Evolutionary conservation across 2,888 invertebrate species (phyloP).

Genomic region (Ditula angustiorana): DNA sequence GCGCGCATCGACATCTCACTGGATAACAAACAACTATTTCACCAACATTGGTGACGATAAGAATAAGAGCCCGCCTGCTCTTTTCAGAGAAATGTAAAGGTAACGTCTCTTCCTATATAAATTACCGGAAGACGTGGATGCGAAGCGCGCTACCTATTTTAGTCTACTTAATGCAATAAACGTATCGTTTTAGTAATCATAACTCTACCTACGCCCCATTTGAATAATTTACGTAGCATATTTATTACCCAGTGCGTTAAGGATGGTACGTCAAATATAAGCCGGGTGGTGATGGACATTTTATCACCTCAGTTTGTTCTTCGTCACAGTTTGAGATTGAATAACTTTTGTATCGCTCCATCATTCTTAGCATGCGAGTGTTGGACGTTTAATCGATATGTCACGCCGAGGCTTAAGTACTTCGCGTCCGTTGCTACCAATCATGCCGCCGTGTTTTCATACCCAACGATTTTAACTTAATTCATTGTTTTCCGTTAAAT

Average conservation of each 20-base stretch:
- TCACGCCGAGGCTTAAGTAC: constrained; percentile 18
- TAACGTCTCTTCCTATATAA: constrained; percentile 28
- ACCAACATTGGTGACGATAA: constrained; percentile 8
- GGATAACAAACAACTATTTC: constrained; percentile 15
- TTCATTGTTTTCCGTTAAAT: background rate
- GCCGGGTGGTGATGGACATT: constrained; percentile 6
- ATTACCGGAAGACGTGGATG: constrained; percentile 30
- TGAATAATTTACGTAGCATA: constrained; percentile 28
- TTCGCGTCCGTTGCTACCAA: constrained; percentile 6
- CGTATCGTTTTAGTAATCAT: constrained; percentile 36
- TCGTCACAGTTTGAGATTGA: constrained; percentile 33
- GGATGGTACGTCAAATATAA: constrained; percentile 7
- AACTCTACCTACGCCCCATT: constrained; percentile 32
- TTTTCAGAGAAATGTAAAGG: constrained; percentile 14
- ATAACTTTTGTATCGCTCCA: constrained; percentile 40
- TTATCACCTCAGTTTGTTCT: constrained; percentile 28
- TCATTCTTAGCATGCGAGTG: constrained; percentile 38
- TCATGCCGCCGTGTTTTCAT: constrained; percentile 20
- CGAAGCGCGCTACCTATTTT: constrained; percentile 25
- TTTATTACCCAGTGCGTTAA: constrained; percentile 26
- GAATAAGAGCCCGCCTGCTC: constrained; percentile 3
- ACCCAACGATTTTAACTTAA: constrained; percentile 4
- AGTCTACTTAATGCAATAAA: constrained; percentile 37
- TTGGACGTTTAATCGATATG: constrained; percentile 39
- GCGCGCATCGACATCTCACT: background rate